Conservation (phyloP, 2,888 invertebrate species). For the Metopia argyrocephala region DNA sequence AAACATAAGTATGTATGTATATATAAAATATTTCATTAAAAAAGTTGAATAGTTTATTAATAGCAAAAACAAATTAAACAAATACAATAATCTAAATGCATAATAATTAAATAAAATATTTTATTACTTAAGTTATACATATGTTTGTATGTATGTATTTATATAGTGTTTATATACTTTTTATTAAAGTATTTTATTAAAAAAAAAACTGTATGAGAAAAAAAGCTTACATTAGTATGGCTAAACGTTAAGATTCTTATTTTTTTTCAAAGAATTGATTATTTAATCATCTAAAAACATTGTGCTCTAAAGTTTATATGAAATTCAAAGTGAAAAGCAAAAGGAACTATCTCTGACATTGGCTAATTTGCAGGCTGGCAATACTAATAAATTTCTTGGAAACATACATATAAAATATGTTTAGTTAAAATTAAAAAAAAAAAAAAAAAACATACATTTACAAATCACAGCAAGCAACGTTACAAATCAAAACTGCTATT, state of each 20-base stretch:
- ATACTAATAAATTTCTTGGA: not conserved
- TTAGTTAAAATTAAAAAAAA: not conserved
- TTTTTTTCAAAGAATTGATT: not conserved
- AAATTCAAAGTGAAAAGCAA: not conserved
- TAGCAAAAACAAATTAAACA: slow-evolving; percentile 49
- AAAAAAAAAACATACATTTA: slow-evolving; percentile 50
- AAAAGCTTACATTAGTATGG: slow-evolving; percentile 41
- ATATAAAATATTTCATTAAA: slow-evolving; percentile 30
- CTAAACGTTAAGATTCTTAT: slow-evolving; percentile 16
- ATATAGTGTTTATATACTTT: slow-evolving; percentile 1
- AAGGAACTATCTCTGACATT: not conserved
- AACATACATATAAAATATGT: not conserved
- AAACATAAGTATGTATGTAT: slow-evolving; percentile 11
- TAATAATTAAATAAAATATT: slow-evolving; percentile 12
- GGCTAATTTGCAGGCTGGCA: slow-evolving; percentile 30
- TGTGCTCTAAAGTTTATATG: not conserved
- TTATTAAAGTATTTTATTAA: not conserved
- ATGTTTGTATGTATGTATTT: not conserved
- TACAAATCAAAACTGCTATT: slow-evolving; percentile 1
- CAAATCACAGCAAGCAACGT: slow-evolving; percentile 66
- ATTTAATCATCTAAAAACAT: not conserved
- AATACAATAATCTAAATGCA: slow-evolving; percentile 40
- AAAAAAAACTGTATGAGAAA: slow-evolving; percentile 2
- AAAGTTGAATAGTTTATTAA: slow-evolving; percentile 25
- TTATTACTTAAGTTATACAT: slow-evolving; percentile 3